phyloP scores from a whole-genome alignment of 2,113 vertebrate genomes.

The Falcunculus frontatus region DNA sequence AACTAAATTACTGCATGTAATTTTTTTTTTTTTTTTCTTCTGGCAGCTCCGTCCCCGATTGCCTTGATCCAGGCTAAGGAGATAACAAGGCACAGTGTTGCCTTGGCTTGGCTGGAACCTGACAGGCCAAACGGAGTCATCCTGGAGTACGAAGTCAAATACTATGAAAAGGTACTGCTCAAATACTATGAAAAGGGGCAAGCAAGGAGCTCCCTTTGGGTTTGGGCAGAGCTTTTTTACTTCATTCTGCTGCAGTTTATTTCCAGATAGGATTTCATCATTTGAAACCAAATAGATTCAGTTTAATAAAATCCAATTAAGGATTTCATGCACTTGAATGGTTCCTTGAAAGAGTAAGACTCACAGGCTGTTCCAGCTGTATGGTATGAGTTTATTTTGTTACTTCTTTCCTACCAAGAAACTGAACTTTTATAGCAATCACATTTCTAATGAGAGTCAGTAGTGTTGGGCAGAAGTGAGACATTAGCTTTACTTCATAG shows the following conservation, averaged over 20 bases:
- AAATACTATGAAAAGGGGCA: background rate
- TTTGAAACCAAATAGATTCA: constrained; percentile 31
- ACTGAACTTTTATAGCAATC: background rate
- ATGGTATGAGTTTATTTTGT: background rate
- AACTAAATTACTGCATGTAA: background rate
- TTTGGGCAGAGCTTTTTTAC: background rate
- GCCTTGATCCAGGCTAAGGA: constrained; percentile 92
- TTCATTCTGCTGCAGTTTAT: background rate
- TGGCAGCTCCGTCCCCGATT: constrained; percentile 89
- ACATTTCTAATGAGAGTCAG: constrained; percentile 59
- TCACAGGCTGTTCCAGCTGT: background rate
- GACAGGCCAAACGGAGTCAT: constrained; percentile 96
- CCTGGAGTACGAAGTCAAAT: constrained; percentile 97
- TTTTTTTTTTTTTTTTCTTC: background rate
- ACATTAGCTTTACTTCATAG: constrained; percentile 50
- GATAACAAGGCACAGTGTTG: constrained; percentile 93
- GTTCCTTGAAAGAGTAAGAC: constrained; percentile 19
- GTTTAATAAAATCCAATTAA: constrained; percentile 52
- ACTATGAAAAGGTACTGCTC: constrained; percentile 93
- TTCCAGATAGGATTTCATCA: background rate
- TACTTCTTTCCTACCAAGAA: constrained; percentile 37
- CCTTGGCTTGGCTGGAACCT: constrained; percentile 91
- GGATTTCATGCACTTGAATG: constrained; percentile 43
- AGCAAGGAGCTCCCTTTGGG: background rate
- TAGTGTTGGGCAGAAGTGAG: constrained; percentile 51